phyloP scores from a whole-genome alignment of 2,113 vertebrate species.

The Holacanthus passer region DNA sequence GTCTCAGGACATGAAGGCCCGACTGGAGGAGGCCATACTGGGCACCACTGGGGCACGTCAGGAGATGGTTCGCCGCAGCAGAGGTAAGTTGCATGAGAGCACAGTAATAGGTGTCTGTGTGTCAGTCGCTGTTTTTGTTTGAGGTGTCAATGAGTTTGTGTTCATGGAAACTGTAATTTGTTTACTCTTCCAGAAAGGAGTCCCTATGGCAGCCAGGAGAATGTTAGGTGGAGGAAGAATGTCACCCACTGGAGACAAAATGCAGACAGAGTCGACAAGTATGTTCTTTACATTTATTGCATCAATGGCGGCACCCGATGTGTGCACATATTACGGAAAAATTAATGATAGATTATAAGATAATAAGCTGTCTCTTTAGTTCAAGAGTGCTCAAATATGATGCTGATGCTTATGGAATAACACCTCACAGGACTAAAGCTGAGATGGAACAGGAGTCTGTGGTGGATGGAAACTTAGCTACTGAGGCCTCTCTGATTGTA shows the following conservation, averaged over 20 bases:
- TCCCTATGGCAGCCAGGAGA: conserved; percentile 91
- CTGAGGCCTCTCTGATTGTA: conserved; percentile 90
- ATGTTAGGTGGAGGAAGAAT: conserved; percentile 93
- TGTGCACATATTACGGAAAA: background rate
- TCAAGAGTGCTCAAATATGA: background rate
- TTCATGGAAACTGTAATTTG: conserved; percentile 17
- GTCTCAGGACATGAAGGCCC: conserved; percentile 95
- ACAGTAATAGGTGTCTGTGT: background rate
- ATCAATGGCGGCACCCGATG: background rate
- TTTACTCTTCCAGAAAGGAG: conserved; percentile 86
- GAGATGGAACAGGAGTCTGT: conserved; percentile 92
- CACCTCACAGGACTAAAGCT: conserved; percentile 85
- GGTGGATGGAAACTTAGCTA: conserved; percentile 92
- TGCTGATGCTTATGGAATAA: conserved; percentile 17
- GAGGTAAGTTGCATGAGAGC: conserved; percentile 80
- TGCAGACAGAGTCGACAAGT: conserved; percentile 92
- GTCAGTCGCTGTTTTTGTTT: background rate
- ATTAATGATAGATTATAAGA: background rate
- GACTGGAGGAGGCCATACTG: conserved; percentile 92
- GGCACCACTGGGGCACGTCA: conserved; percentile 92
- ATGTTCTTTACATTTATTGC: conserved; percentile 56
- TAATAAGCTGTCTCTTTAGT: too few species aligned
- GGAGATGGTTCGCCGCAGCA: conserved; percentile 93
- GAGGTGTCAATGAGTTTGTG: background rate
- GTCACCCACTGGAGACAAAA: conserved; percentile 92